phyloP scores from a whole-genome alignment of 2,113 vertebrate species.

The Hyla sarda region DNA sequence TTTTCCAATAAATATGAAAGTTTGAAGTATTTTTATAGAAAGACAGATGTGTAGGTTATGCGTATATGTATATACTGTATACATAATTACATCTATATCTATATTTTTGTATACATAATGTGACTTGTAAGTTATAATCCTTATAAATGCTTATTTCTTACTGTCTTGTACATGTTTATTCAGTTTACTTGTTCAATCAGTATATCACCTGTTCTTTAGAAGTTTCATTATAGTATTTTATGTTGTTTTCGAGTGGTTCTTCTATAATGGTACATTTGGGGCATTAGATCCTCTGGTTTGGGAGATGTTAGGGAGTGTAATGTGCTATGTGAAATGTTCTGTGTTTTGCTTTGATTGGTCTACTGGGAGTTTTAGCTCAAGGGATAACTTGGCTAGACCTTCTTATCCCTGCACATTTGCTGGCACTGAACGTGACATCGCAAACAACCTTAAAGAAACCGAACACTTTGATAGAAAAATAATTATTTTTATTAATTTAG shows the following conservation, averaged over 20 bases:
- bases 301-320: slow-evolving; percentile 58
- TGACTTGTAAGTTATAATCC: neutral
- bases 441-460: slow-evolving; percentile 61
- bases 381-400: slow-evolving; percentile 66
- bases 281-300: slow-evolving; percentile 58
- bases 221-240: slow-evolving; percentile 48
- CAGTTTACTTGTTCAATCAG: neutral
- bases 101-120: neutral
- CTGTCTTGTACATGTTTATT: neutral
- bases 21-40: too few species aligned
- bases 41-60: neutral
- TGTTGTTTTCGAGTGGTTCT: slow-evolving; percentile 63
- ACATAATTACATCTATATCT: too few species aligned
- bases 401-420: slow-evolving; percentile 61
- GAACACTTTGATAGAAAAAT: slow-evolving; percentile 63
- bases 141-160: neutral
- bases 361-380: slow-evolving; percentile 65
- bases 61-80: neutral
- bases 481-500: slow-evolving; percentile 74
- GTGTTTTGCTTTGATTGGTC: slow-evolving; percentile 68
- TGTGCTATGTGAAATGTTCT: slow-evolving; percentile 40
- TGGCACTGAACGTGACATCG: slow-evolving; percentile 56
- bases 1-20: neutral
- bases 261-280: slow-evolving; percentile 60
- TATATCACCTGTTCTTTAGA: neutral